Base-by-base conservation (phyloP, 2,888 invertebrate genomes). In the Clanis bilineata region DNA sequence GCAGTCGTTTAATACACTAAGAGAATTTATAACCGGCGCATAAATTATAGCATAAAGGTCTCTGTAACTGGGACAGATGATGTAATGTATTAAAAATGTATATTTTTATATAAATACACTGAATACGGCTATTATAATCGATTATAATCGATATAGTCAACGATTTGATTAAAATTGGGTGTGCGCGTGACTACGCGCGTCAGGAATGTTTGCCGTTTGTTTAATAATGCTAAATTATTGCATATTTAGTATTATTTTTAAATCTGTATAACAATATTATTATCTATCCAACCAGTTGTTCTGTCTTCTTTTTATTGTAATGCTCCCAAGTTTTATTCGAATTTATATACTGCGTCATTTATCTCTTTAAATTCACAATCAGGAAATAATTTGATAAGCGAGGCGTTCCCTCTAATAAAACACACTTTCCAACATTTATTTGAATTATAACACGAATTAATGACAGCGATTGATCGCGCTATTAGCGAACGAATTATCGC, bases 51-150 rank as follows among this genome's bases (percentile, higher is more conserved):
- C 64, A 45, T 61, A 74, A 73, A 74, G 73, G 76, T 73, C 74
- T 62, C 4, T 32, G 38, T 71, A 76, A 77, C 75, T 80, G 70
- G 78, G 77, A 63, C 80, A 63, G 58, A 63, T 84, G 78, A 81
- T 66, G 80, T 79, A 76, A 80, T 60, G 45, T 15, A 54, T 63
- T 64, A 44, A 59, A 68, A 65, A 68, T 58, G 62, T 61, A 43
- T 61, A 59, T 59, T 62, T 58, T 41, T 56, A 51, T 66, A 51
- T 58, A 65, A 57, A 69, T 62, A 64, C 70, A 70, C 70, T 64
- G 68, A 66, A 64, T 58, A 55, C 41, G 39, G 63, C 62, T 56
- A 45, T 58, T 63, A 63, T 51, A 61, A 47, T 28, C 44, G 43
- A 22, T 44, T 21, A 21, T 22, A 44, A 23, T 45, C 47, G 28